phyloP scores from a whole-genome alignment of 1,140 invertebrate species.

The Bradysia coprophila region DNA sequence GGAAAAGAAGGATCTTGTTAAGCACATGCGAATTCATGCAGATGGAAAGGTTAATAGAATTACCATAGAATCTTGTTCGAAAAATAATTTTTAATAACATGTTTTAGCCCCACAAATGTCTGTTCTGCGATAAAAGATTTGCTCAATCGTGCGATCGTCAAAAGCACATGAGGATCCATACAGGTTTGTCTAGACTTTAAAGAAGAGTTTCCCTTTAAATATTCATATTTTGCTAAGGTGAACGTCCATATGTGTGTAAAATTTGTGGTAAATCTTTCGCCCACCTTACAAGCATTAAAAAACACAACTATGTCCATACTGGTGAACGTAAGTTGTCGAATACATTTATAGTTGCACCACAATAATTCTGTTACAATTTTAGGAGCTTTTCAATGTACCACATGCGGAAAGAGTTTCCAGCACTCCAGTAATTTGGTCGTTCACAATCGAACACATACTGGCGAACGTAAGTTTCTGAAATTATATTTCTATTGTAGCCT shows the following conservation, averaged over 20 bases:
- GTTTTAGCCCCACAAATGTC: slow-evolving; percentile 51
- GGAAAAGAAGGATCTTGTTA: background rate
- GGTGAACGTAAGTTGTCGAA: too few species aligned
- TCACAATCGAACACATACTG: slow-evolving; percentile 42
- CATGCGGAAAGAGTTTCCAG: slow-evolving; percentile 49
- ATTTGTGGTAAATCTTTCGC: slow-evolving; percentile 5
- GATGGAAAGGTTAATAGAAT: too few species aligned
- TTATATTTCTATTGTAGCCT: too few species aligned
- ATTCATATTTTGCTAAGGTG: too few species aligned
- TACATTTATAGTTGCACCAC: too few species aligned
- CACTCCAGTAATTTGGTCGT: slow-evolving; percentile 30
- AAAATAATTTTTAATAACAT: too few species aligned
- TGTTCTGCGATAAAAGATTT: slow-evolving; percentile 41
- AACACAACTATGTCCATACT: slow-evolving; percentile 2
- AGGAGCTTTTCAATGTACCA: slow-evolving; percentile 30
- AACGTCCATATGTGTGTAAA: slow-evolving; percentile 6
- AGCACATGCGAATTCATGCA: slow-evolving; percentile 31
- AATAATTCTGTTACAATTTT: too few species aligned
- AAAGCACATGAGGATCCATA: slow-evolving; percentile 6
- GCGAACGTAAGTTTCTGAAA: too few species aligned
- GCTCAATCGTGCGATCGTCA: background rate
- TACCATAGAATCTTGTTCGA: too few species aligned
- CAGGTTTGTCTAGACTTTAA: too few species aligned
- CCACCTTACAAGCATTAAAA: slow-evolving; percentile 6
- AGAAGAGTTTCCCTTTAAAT: too few species aligned